These are phyloP conservation scores for Aphidius ervi DNA, from an alignment of 1,140 invertebrate species.

Conservation along the genomic window DNA sequence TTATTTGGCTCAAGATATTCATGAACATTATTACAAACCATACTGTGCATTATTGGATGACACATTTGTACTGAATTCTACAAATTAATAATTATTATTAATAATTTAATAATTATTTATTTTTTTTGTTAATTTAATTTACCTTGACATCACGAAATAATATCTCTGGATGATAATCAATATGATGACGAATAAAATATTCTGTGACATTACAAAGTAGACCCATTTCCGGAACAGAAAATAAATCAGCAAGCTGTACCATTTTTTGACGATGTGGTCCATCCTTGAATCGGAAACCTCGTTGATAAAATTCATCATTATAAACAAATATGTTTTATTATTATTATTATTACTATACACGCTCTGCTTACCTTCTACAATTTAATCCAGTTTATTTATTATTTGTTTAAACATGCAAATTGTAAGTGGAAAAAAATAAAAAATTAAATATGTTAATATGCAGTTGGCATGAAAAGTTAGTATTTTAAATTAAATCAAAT, in stretches of 20 bases:
- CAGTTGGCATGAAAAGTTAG: no score
- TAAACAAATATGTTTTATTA: not conserved
- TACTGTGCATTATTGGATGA: slow-evolving; percentile 87
- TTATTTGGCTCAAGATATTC: slow-evolving; percentile 79
- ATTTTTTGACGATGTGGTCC: slow-evolving; percentile 63
- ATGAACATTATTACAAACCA: slow-evolving; percentile 73
- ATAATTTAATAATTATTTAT: slow-evolving; percentile 2
- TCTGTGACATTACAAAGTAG: slow-evolving; percentile 90
- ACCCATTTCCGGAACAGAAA: slow-evolving; percentile 94
- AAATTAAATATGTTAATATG: no score
- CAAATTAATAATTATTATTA: slow-evolving; percentile 33
- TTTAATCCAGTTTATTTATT: no score
- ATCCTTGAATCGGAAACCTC: slow-evolving; percentile 34
- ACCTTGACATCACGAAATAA: slow-evolving; percentile 93
- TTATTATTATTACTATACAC: not conserved
- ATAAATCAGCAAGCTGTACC: slow-evolving; percentile 94
- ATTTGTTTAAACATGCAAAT: no score
- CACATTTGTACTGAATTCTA: slow-evolving; percentile 85
- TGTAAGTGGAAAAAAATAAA: no score
- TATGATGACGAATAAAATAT: slow-evolving; percentile 84
- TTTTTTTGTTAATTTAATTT: not conserved
- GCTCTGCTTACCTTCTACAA: not conserved
- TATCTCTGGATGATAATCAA: slow-evolving; percentile 93
- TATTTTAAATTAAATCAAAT: no score
- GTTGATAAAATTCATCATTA: slow-evolving; percentile 9